Base-by-base conservation (phyloP, 1,140 invertebrate genomes). In the Aphelenchoides besseyi region DNA sequence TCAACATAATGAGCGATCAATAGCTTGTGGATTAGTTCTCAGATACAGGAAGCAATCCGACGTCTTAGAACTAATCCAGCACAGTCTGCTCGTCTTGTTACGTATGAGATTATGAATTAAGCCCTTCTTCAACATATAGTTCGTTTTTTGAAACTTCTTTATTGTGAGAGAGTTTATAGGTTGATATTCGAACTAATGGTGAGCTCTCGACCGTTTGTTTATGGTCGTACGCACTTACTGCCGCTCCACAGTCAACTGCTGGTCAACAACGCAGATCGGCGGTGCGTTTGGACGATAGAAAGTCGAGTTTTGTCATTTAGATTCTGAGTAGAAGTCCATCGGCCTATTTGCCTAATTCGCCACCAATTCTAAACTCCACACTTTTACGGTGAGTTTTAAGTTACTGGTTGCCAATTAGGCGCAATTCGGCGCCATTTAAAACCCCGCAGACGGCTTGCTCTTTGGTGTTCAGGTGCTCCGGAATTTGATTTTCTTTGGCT, bases 181-280 rank as follows among this genome's bases (percentile, higher is more conserved):
- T 61, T n/a, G 63, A 66, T 32, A 66, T 66, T 37, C 36, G n/a
- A 9, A 66, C 32, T n/a, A 26, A 66, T 29, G 63, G 63, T 30
- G 16, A 29, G 16, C 30, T 66, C 12, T 18, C 16, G 1, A 66
- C 63, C 30, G 63, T 66, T 16, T 66, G 63, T 3, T 32, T 66
- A 16, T 66, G 63, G 63, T 66, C 63, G n/a, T 66, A 66, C 30
- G 28, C 63, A 16, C 55, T 59, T 28, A 59, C 55, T 23, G 5
- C 55, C 5, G 41, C 41, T 23, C 23, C 41, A 12, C 23, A 12
- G 41, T 16, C 41, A 23, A 48, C 23, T 12, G 23, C 41, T 23
- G 23, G 12, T 12, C 41, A 48, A 23, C 41, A 48, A 23, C 41
- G 41, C 12, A 48, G 23, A 48, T 48, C 41, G 41, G 41, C 41